Conservation (phyloP, 2,797 vertebrate genomes). For the Chloroceryle inda region DNA sequence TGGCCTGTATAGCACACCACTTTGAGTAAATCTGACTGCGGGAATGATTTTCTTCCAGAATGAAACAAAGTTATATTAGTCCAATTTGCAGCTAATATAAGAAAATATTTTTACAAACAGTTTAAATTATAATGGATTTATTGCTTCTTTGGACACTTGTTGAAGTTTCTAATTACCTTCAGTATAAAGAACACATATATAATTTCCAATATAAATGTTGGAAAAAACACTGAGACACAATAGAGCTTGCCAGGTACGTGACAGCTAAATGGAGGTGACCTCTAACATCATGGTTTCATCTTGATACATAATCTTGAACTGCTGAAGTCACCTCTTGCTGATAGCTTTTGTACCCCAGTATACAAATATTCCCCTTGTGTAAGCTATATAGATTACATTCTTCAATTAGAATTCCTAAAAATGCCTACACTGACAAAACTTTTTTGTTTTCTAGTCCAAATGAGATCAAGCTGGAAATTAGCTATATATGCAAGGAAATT, state of each 20-base stretch:
- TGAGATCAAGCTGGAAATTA: slow-evolving; percentile 14
- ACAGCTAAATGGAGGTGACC: neutral
- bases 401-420: slow-evolving; percentile 13
- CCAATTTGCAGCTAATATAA: neutral
- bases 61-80: neutral
- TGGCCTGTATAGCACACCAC: neutral
- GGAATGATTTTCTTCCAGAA: neutral
- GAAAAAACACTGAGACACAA: neutral
- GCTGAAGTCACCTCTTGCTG: neutral
- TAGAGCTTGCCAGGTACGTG: neutral
- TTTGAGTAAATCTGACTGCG: neutral
- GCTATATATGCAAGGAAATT: slow-evolving; percentile 42
- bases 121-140: neutral
- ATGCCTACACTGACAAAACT: neutral
- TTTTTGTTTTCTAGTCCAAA: neutral
- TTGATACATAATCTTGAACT: neutral
- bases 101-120: neutral
- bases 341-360: neutral
- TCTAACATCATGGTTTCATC: neutral
- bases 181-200: neutral
- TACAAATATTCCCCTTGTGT: neutral
- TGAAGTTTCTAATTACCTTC: neutral
- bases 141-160: neutral
- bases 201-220: neutral
- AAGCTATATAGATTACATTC: neutral